phyloP scores from a whole-genome alignment of 2,797 vertebrate species.

The Tenualosa ilisha region DNA sequence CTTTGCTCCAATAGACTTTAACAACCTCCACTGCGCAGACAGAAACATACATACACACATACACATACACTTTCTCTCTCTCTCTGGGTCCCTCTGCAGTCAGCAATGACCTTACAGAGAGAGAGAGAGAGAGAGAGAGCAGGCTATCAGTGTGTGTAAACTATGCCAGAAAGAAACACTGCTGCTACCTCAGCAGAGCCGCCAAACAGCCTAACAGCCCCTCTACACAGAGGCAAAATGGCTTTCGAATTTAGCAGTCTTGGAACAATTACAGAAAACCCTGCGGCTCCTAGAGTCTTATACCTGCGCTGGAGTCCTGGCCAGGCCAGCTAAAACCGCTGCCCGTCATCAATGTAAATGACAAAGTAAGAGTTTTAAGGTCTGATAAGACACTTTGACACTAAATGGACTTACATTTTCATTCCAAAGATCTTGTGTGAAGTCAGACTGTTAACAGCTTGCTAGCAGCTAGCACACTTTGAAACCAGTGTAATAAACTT shows the following conservation, averaged over 20 bases:
- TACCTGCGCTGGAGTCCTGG: background rate
- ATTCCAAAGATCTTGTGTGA: background rate
- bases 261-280: background rate
- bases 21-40: background rate
- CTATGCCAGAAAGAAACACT: background rate
- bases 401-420: background rate
- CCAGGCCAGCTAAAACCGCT: background rate
- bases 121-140: constrained; percentile 10
- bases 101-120: constrained; percentile 17
- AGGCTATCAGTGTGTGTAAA: background rate
- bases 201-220: background rate
- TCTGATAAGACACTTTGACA: background rate
- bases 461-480: background rate
- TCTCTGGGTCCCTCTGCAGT: background rate
- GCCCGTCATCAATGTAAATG: background rate
- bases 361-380: background rate
- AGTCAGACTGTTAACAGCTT: background rate
- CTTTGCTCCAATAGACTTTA: background rate
- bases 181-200: constrained; percentile 10
- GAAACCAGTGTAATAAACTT: background rate
- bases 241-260: background rate
- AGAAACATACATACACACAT: background rate
- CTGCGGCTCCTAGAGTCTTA: background rate
- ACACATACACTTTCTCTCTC: background rate
- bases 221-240: background rate